These are phyloP conservation scores for Diaperis boleti DNA, from an alignment of 2,888 invertebrate species.

Conservation along the genomic window DNA sequence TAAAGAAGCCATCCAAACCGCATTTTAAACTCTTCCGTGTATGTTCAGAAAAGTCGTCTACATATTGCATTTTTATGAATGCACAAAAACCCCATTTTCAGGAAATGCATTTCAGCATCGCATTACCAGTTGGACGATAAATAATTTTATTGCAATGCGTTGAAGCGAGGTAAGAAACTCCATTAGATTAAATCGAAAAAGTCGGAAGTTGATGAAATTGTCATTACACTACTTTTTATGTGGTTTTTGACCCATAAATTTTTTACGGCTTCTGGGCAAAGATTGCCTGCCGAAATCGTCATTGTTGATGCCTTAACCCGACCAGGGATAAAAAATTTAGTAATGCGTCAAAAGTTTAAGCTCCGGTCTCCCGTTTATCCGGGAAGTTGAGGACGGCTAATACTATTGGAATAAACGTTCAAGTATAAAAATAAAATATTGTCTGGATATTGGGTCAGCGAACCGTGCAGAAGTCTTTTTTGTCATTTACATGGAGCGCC, in stretches of 20 bases:
- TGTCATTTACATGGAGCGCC: too few relatives aligned
- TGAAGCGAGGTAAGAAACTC: conserved; percentile 23
- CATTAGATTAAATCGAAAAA: conserved; percentile 28
- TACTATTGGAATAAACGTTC: too few relatives aligned
- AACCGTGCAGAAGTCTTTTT: too few relatives aligned
- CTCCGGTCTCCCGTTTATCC: neutral
- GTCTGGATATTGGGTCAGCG: too few relatives aligned
- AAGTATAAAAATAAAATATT: too few relatives aligned
- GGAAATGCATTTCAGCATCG: conserved; percentile 17
- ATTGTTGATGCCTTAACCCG: conserved; percentile 20
- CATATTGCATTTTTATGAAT: conserved; percentile 28
- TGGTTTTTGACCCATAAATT: conserved; percentile 22
- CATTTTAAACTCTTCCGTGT: conserved; percentile 5
- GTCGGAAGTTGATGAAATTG: conserved; percentile 27
- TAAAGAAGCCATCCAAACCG: conserved; percentile 15
- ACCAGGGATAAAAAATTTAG: conserved; percentile 6
- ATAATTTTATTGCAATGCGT: conserved; percentile 23
- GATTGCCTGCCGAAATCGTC: conserved; percentile 4
- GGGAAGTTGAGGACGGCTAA: neutral
- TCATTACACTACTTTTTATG: conserved; percentile 17
- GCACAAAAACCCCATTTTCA: conserved; percentile 13
- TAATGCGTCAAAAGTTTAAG: neutral
- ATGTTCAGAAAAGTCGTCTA: conserved; percentile 11
- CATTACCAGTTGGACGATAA: conserved; percentile 12
- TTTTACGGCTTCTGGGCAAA: conserved; percentile 16